Base-by-base conservation (phyloP, 2,888 invertebrate species). In the Drosophila leonis region DNA sequence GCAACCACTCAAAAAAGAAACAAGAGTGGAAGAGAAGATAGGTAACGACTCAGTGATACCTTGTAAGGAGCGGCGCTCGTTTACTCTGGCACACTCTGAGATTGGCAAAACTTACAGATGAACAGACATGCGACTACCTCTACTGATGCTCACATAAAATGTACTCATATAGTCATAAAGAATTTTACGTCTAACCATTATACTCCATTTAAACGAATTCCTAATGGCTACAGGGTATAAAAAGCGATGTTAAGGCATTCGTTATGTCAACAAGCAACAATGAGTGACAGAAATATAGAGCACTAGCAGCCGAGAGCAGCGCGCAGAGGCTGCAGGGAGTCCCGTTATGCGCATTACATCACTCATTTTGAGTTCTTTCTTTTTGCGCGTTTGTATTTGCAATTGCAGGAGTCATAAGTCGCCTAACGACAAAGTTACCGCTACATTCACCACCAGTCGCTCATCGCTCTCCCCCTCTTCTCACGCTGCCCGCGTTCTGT, bases 221-320 rank as follows among this genome's bases (percentile, higher is more conserved):
- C 7, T n/a, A 27, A 13, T 20, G 37, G 29, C 4, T 20, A 4
- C 31, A 41, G 55, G 55, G 55, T 55, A 55, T 31, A n/a, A 20
- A 18, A 55, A 55, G 41, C 20, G 80, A 88, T 86, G 88, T 86
- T 88, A 77, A 78, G 80, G 82, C 83, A 86, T 86, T 88, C 82
- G 86, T 86, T 86, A 88, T 88, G 84, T 86, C 86, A 86, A 86
- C 85, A 86, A 75, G 85, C 88, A 80, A 83, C 80, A 87, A 84
- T 80, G 70, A 65, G 68, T 41, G 64, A 41, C 44, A 35, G 63
- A 33, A 29, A 65, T 48, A 37, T 18, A 7, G 24, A 39, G 35
- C 46, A 12, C 27, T 44, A 27, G 44, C 55, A 55, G 39, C 39
- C 31, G 35, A 57, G 49, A 24, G 54, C 41, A 44, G 39, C 12